These are phyloP conservation scores for Lepus oiostolus DNA, from an alignment of 2,797 vertebrate genomes.

Conservation along the genomic window DNA sequence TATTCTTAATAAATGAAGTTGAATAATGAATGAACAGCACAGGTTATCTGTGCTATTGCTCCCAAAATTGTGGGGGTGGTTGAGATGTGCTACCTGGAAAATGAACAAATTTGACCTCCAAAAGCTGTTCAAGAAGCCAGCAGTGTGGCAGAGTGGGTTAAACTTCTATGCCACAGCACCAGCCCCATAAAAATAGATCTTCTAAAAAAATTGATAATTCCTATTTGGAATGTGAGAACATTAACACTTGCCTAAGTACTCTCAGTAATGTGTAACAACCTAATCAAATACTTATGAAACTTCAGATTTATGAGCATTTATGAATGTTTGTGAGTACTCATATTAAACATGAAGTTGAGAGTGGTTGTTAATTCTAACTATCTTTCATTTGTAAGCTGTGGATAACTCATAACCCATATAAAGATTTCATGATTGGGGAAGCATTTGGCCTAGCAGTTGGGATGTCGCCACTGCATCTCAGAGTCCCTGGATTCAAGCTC, in stretches of 20 bases:
- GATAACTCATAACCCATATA: not conserved
- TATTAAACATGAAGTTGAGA: not conserved
- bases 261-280: not conserved
- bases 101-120: not conserved
- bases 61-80: not conserved
- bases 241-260: not conserved
- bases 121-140: not conserved
- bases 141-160: no score
- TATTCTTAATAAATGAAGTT: not conserved
- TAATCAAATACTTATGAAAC: not conserved
- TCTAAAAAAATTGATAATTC: not conserved
- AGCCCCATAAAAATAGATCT: no score
- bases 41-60: not conserved
- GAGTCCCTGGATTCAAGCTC: no score
- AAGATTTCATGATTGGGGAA: not conserved
- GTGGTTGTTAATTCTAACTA: slow-evolving; percentile 1
- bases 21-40: not conserved
- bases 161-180: no score
- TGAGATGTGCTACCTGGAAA: not conserved
- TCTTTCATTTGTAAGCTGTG: not conserved
- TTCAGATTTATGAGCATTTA: slow-evolving; percentile 10
- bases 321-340: not conserved
- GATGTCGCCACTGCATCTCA: no score
- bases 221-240: not conserved
- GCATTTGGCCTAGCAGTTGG: no score